Evolutionary conservation across 2,797 vertebrate genomes (phyloP).

Genomic region (Alca torda): DNA sequence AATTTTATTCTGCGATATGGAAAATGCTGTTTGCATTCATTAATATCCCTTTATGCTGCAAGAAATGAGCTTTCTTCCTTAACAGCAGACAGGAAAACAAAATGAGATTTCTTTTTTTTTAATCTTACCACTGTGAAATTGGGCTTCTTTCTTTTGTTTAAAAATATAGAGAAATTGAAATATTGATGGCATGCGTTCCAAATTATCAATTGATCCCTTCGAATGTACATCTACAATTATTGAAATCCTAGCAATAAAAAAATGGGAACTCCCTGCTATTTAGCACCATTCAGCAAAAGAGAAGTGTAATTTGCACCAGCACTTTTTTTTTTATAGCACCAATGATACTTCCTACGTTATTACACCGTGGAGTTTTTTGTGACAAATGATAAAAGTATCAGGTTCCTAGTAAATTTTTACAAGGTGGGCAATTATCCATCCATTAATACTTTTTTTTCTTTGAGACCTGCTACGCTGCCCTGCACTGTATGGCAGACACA

Average conservation of each 20-base stretch:
- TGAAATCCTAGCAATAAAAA: slow-evolving; percentile 43
- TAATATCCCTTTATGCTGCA: slow-evolving; percentile 65
- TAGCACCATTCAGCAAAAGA: slow-evolving; percentile 50
- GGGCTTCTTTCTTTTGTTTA: slow-evolving; percentile 46
- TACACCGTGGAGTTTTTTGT: background rate
- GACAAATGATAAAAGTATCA: slow-evolving; percentile 41
- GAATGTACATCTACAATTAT: slow-evolving; percentile 59
- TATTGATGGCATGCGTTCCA: slow-evolving; percentile 49
- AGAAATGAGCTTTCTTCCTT: slow-evolving; percentile 26
- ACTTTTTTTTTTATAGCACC: slow-evolving; percentile 51
- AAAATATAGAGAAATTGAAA: slow-evolving; percentile 66
- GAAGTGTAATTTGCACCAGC: slow-evolving; percentile 52
- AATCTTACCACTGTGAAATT: slow-evolving; percentile 63
- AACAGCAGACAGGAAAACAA: slow-evolving; percentile 35
- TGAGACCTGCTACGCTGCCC: background rate
- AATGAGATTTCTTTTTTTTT: slow-evolving; percentile 35
- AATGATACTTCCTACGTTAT: slow-evolving; percentile 39
- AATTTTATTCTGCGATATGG: slow-evolving; percentile 67
- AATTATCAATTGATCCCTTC: slow-evolving; percentile 70
- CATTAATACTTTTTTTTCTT: background rate
- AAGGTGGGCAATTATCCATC: slow-evolving; percentile 23
- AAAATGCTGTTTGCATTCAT: slow-evolving; percentile 73
- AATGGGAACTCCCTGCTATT: slow-evolving; percentile 44
- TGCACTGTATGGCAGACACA: background rate
- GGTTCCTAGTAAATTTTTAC: slow-evolving; percentile 31